A percentile compares a stretch with the other conserved stretches of the same genome.
Evolutionary conservation across 2,888 invertebrate species (phyloP).

Genomic region (Eueremaeus valkanovi): DNA sequence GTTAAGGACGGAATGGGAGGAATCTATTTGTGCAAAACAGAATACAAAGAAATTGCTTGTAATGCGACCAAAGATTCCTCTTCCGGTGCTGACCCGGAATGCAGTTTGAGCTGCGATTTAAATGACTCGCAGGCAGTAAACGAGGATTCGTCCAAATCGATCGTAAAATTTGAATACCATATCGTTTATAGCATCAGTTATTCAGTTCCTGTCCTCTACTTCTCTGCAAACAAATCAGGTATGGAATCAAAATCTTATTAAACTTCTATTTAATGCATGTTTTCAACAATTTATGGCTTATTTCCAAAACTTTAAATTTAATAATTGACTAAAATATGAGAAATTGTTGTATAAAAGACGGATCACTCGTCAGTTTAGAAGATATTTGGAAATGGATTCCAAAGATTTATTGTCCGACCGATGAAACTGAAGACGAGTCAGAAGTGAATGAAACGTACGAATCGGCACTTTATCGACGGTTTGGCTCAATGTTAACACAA

Average conservation of each 20-base stretch:
- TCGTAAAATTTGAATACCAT: constrained; percentile 51
- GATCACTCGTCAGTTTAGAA: constrained; percentile 24
- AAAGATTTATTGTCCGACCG: neutral
- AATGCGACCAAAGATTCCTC: neutral
- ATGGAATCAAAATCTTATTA: too few relatives aligned
- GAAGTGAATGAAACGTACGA: neutral
- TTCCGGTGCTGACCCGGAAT: neutral
- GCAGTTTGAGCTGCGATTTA: neutral
- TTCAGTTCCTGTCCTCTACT: constrained; percentile 53
- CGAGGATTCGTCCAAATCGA: neutral
- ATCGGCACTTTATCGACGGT: constrained; percentile 24
- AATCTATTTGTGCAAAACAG: constrained; percentile 23
- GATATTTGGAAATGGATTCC: constrained; percentile 36
- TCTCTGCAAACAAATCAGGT: constrained; percentile 51
- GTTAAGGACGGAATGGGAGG: constrained; percentile 17
- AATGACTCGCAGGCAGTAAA: neutral
- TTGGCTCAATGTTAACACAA: constrained; percentile 39
- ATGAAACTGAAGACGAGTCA: neutral
- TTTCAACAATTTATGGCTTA: too few relatives aligned
- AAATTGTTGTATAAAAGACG: too few relatives aligned
- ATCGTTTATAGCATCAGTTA: constrained; percentile 53
- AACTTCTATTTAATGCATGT: too few relatives aligned
- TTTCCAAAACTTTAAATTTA: too few relatives aligned
- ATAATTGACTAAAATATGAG: too few relatives aligned
- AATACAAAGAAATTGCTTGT: neutral